Conservation (phyloP, 1,140 invertebrate genomes). For the Rhizoglyphus robini region DNA sequence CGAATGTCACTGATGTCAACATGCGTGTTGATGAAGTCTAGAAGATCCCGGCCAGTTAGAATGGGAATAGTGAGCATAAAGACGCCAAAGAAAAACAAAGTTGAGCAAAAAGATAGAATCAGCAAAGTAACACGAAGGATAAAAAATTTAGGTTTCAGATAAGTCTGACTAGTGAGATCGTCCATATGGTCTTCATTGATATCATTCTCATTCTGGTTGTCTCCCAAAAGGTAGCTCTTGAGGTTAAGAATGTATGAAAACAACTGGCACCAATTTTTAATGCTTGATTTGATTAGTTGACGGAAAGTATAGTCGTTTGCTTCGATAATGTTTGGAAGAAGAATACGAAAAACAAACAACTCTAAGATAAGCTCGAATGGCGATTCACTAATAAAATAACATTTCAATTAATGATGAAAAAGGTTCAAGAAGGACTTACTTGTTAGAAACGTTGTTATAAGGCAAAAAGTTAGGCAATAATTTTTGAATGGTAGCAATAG, state of each 20-base stretch:
- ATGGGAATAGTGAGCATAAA: slow-evolving; percentile 38
- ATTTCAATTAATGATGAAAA: background rate
- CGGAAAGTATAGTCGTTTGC: slow-evolving; percentile 82
- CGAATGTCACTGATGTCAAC: slow-evolving; percentile 45
- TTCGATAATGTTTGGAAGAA: slow-evolving; percentile 40
- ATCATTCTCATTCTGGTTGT: slow-evolving; percentile 32
- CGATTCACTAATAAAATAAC: slow-evolving; percentile 49
- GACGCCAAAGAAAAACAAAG: slow-evolving; percentile 19
- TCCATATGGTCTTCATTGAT: slow-evolving; percentile 15
- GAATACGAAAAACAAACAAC: slow-evolving; percentile 88
- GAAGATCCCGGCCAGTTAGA: slow-evolving; percentile 68
- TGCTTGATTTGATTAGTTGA: slow-evolving; percentile 72
- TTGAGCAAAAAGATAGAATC: slow-evolving; percentile 1
- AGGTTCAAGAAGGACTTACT: slow-evolving; percentile 32
- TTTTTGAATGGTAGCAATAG: slow-evolving; percentile 70
- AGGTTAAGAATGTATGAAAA: slow-evolving; percentile 73
- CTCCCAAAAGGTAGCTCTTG: slow-evolving; percentile 71
- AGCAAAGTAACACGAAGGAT: slow-evolving; percentile 34
- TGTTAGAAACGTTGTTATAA: slow-evolving; percentile 61
- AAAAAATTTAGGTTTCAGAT: slow-evolving; percentile 68
- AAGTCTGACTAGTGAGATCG: slow-evolving; percentile 39
- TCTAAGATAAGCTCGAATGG: slow-evolving; percentile 81
- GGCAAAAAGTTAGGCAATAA: slow-evolving; percentile 76
- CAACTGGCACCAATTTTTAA: slow-evolving; percentile 69
- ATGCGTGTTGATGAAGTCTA: slow-evolving; percentile 64